phyloP scores from a whole-genome alignment of 1,140 invertebrate genomes.

The Arctopsyche grandis region DNA sequence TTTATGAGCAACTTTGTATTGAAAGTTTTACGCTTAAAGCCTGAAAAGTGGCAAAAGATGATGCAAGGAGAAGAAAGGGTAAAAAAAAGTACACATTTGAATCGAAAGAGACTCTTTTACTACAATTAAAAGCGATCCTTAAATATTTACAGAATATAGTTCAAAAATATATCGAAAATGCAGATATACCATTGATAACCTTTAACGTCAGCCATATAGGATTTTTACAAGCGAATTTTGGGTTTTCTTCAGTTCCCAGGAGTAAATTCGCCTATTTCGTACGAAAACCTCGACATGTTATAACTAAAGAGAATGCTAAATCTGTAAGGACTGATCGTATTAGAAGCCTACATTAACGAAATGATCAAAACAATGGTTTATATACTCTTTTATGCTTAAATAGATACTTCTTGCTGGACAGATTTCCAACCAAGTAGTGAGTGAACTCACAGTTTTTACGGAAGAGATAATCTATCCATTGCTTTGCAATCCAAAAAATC shows the following conservation, averaged over 20 bases:
- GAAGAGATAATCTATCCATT: constrained; percentile 84
- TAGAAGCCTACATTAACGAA: not conserved
- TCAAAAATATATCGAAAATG: constrained; percentile 45
- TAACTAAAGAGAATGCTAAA: constrained; percentile 69
- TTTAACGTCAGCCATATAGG: constrained; percentile 51
- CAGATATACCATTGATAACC: constrained; percentile 40
- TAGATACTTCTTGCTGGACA: constrained; percentile 80
- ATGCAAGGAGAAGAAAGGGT: constrained; percentile 69
- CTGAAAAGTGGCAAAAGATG: constrained; percentile 82
- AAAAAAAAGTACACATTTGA: not conserved
- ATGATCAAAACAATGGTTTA: not conserved
- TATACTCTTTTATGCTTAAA: too few species aligned
- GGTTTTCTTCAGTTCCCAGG: constrained; percentile 58
- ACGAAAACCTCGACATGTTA: constrained; percentile 65
- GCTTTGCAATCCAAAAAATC: constrained; percentile 75
- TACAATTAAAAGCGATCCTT: not conserved
- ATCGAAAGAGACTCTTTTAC: not conserved
- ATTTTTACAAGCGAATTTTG: constrained; percentile 56
- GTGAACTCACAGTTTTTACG: constrained; percentile 80
- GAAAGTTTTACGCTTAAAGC: constrained; percentile 75
- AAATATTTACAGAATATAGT: constrained; percentile 16
- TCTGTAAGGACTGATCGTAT: constrained; percentile 58
- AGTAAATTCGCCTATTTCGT: constrained; percentile 75
- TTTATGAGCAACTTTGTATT: constrained; percentile 55
- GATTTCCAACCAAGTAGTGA: constrained; percentile 79